Base-by-base conservation (phyloP, 2,888 invertebrate species). In the Agonopterix subpropinquella region DNA sequence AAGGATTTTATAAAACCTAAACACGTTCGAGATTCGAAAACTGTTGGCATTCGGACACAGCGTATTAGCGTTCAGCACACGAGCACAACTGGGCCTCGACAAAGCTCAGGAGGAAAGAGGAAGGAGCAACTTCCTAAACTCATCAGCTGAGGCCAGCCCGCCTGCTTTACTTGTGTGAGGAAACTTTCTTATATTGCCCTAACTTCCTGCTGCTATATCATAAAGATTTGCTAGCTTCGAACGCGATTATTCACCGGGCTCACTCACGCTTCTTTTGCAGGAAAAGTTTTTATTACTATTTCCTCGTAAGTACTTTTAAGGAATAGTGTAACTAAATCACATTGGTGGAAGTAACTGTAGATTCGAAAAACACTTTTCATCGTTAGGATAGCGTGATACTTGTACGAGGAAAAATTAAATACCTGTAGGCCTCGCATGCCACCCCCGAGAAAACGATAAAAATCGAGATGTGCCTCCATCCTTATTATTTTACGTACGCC, bases 71-170 rank as follows among this genome's bases (percentile, higher is more conserved):
- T 72, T 70, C 74, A 53, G 58, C 63, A 73, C 62, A 63, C 62
- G 63, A 65, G 63, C 62, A 63, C 62, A 64, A 65, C 64, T 66
- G 36, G 42, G 11, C 28, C 41, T 4, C 10, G 65, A 70, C 75
- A 72, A 73, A 71, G 69, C 72, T 70, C 35, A 5, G n/a, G 43
- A 42, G 10, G 36, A 18, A 65, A 62, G 65, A 37, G 37, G 57
- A 59, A 67, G 59, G 69, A 66, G 69, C 69, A 81, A 85, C 77
- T 85, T 83, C 67, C 68, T 76, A 80, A 85, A 86, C 84, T 83
- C 79, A 85, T 85, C 83, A 82, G 77, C 67, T 67, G 70, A 70
- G 65, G 72, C 78, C 70, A 73, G 76, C 71, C 63, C 73, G 69
- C 65, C 61, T 64, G 74, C 71, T 76, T 72, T 77, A 68, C 75